Evolutionary conservation across 2,113 vertebrate species (phyloP), one percentile per base, ranked within the genome.

Genomic region (Eira barbara): DNA sequence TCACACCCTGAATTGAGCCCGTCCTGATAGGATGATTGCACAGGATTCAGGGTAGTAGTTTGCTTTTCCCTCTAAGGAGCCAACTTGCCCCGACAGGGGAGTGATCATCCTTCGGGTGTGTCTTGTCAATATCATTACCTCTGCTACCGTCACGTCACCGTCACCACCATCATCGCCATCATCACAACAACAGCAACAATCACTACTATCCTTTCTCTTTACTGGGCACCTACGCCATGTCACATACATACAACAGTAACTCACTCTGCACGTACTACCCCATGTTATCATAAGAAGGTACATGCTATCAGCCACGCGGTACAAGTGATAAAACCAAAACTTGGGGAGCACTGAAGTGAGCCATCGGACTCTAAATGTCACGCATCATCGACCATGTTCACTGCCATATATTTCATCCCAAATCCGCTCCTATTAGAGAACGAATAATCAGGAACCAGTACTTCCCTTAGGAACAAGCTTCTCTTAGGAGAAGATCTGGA

Each of bases 81-180:
- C 34, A 57, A 36, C 45, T 9, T 49, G 55, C n/a, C 82, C 83
- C 57, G 29, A 1, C 6, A 10, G 31, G 2, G 36, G 14, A 39
- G 25, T 34, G 55, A 55, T 10, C 74, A 14, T 69, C 23, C 39
- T 59, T 12, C 27, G 4, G 17, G 11, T 25, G 14, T 59, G 39
- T 29, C 49, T 89, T 55, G 17, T 65, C 59, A 4, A 20, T 12
- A 39, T 21, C 14, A 45, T 13, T 2, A 34, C 34, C 29, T 21
- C 21, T 12, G 4, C 47, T 4, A 5, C 14, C 25, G 13, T 9
- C 4, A 7, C 25, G 13, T 9, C 4, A 7, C 31, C 2, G 34
- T 34, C 34, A n/a, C 15, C 25, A 45, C 5, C 10, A 17, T 14
- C 36, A 10, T 45, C 25, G 6, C 31, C n/a, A 14, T 18, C 15